These are phyloP conservation scores for Harpagifer antarcticus DNA, from an alignment of 2,797 vertebrate species.

Conservation along the genomic window DNA sequence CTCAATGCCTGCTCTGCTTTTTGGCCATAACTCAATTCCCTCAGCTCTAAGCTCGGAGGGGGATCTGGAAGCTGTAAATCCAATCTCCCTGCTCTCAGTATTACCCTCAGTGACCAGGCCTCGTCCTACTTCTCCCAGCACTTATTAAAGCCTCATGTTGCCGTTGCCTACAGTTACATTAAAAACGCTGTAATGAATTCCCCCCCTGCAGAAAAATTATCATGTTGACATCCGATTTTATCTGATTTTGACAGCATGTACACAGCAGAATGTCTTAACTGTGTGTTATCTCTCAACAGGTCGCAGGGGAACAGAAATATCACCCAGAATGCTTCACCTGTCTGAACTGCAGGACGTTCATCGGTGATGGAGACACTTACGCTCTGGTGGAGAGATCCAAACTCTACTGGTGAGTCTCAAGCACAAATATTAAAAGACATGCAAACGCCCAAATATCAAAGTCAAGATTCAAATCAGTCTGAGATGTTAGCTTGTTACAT, in stretches of 20 bases:
- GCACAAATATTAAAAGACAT: neutral
- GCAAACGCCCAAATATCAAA: neutral
- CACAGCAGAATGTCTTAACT: neutral
- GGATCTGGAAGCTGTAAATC: constrained; percentile 71
- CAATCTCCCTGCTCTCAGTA: constrained; percentile 49
- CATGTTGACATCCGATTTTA: neutral
- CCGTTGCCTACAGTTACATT: constrained; percentile 21
- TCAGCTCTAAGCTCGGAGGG: constrained; percentile 55
- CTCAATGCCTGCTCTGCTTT: constrained; percentile 59
- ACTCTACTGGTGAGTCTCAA: constrained; percentile 92
- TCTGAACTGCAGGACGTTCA: constrained; percentile 91
- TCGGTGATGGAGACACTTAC: constrained; percentile 98
- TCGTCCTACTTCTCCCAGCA: constrained; percentile 50
- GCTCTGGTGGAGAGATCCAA: constrained; percentile 97
- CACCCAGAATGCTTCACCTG: constrained; percentile 99
- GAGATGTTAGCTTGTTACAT: neutral
- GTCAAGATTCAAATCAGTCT: neutral
- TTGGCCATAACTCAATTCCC: constrained; percentile 72
- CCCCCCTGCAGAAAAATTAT: constrained; percentile 12
- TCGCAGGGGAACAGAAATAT: constrained; percentile 98
- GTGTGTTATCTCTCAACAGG: constrained; percentile 78
- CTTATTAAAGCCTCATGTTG: constrained; percentile 40
- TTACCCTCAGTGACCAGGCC: constrained; percentile 54
- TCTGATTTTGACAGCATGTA: neutral
- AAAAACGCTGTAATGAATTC: constrained; percentile 17